Base-by-base conservation (phyloP, 2,113 vertebrate genomes). In the Microtus richardsoni region DNA sequence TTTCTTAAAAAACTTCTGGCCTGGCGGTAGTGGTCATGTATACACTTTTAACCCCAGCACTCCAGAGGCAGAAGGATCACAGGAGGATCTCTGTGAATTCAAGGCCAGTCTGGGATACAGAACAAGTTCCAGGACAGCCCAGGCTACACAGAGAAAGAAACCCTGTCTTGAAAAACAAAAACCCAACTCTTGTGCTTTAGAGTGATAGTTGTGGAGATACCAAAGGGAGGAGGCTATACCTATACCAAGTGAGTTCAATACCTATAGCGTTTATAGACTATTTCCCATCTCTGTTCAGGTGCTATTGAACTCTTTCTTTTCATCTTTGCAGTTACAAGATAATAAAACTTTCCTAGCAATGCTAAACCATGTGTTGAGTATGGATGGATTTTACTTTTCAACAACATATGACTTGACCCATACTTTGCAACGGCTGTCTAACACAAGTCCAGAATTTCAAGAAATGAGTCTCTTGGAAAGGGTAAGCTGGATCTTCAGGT, bases 361-460 rank as follows among this genome's bases (percentile, higher is more conserved):
- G 99, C 98, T 99, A 96, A 99, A 98, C 98, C 98, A 98, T 28
- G 98, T 99, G 88, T 98, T 99, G 96, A 99, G 98, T 0, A 98
- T 99, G 77, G 99, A 99, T 6, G 99, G 99, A 36, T 99, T 99
- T 98, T 99, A 99, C 98, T 99, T 99, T 96, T 99, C 99, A 24
- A 99, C 99, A 2, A 99, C 99, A 0, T 99, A 99, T 0, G 99
- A 99, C 97, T 97, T 99, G 95, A 99, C 99, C 0, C 99, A 99
- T 95, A 99, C 99, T 6, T 98, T 99, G 96, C 99, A 99, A 33
- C 99, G 99, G 2, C 97, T 99, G 71, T 99, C 99, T 44, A 99
- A 99, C 98, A 99, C 99, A 0, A 99, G 99, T 98, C 99, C 99
- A 0, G 99, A 99, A 97, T 99, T 99, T 91, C 99, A 99, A 97